Base-by-base conservation (phyloP, 2,888 invertebrate species). In the Apamea epomidion region DNA sequence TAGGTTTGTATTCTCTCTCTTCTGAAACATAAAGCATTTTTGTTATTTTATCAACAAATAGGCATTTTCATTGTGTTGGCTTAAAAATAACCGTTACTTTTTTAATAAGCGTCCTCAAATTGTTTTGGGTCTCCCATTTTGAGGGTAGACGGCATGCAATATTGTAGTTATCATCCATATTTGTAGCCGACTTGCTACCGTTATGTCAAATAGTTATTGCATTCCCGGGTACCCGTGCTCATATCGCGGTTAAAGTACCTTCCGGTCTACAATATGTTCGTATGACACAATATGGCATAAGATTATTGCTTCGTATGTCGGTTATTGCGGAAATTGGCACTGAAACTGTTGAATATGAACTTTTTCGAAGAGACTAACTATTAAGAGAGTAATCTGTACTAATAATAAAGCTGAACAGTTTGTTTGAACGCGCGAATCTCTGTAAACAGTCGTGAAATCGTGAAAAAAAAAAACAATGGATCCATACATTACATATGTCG, bases 201-300 rank as follows among this genome's bases (percentile, higher is more conserved):
- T 84, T 80, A 80, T 75, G 65, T 80, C 79, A 83, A 77, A 85
- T 84, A 82, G 84, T 85, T 87, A 85, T 87, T 85, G 84, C 85
- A 87, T 87, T 83, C 84, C 62, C 60, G 68, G 48, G 84, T 74
- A 65, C 64, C 42, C 79, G 65, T 58, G 87, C 72, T 86, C 78
- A 84, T 80, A 87, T 80, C 68, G 84, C 54, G 76, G 85, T 87
- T 62, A 62, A 70, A 74, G 77, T 77, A 78, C 64, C 64, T 79
- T 74, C 32, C 48, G 69, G 76, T 74, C 54, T 54, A 60, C 70
- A 76, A 79, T 76, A 77, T 84, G 73, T 74, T 82, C 74, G 0
- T 83, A 70, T 51, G 72, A 65, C 60, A 85, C 76, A 84, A 77
- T 77, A 74, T 76, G 42, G 67, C 70, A 58, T 64, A 70, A 81